Evolutionary conservation across 1,140 invertebrate genomes (phyloP).

Genomic region (Eumaeus atala): DNA sequence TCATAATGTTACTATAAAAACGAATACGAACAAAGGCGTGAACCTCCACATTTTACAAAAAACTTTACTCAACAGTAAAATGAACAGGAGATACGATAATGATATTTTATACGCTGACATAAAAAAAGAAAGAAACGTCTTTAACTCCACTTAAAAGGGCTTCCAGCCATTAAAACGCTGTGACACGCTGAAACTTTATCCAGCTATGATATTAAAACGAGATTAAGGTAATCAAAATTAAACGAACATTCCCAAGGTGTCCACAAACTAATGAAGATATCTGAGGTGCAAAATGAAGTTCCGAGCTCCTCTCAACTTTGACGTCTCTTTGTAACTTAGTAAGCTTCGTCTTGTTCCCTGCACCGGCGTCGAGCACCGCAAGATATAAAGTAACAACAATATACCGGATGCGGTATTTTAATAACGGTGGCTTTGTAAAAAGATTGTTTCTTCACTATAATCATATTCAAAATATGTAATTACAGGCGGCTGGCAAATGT

Average conservation of each 20-base stretch:
- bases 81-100: too few species aligned
- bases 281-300: conserved; percentile 15
- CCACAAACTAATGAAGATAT: conserved; percentile 16
- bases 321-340: conserved; percentile 18
- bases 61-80: too few species aligned
- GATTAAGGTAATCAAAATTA: conserved; percentile 16
- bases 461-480: too few species aligned
- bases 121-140: too few species aligned
- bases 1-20: too few species aligned
- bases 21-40: too few species aligned
- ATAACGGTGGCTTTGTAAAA: not conserved
- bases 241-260: conserved; percentile 13
- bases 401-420: not conserved
- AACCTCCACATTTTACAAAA: too few species aligned
- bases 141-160: too few species aligned
- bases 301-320: conserved; percentile 17
- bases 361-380: not conserved
- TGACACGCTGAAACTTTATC: not conserved
- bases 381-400: conserved; percentile 2
- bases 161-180: not conserved
- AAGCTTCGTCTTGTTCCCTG: conserved; percentile 9
- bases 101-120: too few species aligned
- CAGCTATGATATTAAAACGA: conserved; percentile 6
- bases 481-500: too few species aligned
- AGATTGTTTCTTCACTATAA: too few species aligned